Evolutionary conservation across 2,113 vertebrate species (phyloP), one percentile per base, ranked within the genome.

Genomic region (Heterochromis multidens): DNA sequence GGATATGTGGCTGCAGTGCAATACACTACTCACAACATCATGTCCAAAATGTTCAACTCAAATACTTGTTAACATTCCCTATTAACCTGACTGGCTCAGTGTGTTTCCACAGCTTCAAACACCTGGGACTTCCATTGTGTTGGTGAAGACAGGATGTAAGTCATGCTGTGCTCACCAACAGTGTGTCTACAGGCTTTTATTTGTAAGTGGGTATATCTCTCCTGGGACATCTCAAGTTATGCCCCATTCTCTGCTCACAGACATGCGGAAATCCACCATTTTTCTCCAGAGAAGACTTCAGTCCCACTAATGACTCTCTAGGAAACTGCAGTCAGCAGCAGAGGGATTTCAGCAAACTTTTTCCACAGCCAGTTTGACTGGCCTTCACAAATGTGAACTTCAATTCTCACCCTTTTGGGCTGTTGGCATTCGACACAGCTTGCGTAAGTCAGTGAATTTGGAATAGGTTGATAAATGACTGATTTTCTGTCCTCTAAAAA

Each of bases 241-340:
- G 89, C 91, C 86, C 63, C 61, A 54, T 29, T 63, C 72, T 86
- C 27, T n/a, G 57, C 63, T 8, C 84, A 52, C 80, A 92, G 85
- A 93, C 86, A 83, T 86, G 70, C 87, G 82, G 89, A 93, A 93
- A 88, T 92, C 85, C 89, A 89, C 79, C 59, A 31, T 72, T 90
- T 92, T 85, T 90, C 87, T 80, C 46, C 46, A 84, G 77, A 81
- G 85, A 74, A 67, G 67, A 13, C 79, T 67, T 87, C 77, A 74
- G 85, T 46, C 57, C 60, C 61, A 49, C 82, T 90, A 93, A 94
- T 87, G 86, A 80, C 86, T 93, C 67, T 85, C 79, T 74, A 90
- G 93, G 92, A 95, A 94, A 90, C 89, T 84, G 27, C 82, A 89
- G 89, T 89, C 85, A 84, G 91, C 91, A 90, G 83, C 86, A 21